Evolutionary conservation across 2,888 invertebrate genomes (phyloP), one percentile per base, ranked within the genome.

Genomic region (Terebella lapidaria): DNA sequence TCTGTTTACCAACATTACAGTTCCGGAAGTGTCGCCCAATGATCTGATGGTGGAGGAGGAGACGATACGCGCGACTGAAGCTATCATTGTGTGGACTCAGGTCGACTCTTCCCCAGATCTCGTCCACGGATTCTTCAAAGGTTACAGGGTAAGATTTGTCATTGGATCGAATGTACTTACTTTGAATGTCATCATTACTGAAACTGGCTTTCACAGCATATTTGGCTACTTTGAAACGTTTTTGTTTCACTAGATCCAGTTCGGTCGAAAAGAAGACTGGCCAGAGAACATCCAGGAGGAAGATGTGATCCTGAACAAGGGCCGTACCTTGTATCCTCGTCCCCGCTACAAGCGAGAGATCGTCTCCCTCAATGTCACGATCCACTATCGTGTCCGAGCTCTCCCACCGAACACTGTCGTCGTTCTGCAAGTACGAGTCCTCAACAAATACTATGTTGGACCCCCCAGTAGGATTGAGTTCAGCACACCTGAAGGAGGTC

Each of bases 371-470:
- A 45, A 30, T 42, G 35, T 26, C n/a, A 64, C 45, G n/a, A 25
- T 20, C 10, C 27, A 25, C 18, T 28, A 29, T 10, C 88, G 87
- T 25, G 24, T 58, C 42, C 64, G 54, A 3, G 65, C 70, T 55
- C 67, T 80, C 5, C 76, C 76, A 1, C 72, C 67, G 1, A 56
- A 63, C 57, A 47, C 69, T 4, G 57, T 62, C 22, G 56, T 69
- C 27, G 92, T 92, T 2, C 46, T 58, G 2, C 0, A 86, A 90
- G 91, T 97, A 28, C 84, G 92, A 49, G 95, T 90, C 0, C 92
- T 91, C 78, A 99, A 99, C 76, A 91, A 91, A 45, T 88, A 83
- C 63, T 92, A 90, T 80, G 91, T 91, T 76, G 96, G 97, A 2
- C 93, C 95, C 3, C 86, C 90, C 0, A 93, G 93, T 74, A 85